Percentiles rank a stretch among this genome's conserved stretches.
phyloP scores from a whole-genome alignment of 2,888 invertebrate species.

The Endotricha flammealis region DNA sequence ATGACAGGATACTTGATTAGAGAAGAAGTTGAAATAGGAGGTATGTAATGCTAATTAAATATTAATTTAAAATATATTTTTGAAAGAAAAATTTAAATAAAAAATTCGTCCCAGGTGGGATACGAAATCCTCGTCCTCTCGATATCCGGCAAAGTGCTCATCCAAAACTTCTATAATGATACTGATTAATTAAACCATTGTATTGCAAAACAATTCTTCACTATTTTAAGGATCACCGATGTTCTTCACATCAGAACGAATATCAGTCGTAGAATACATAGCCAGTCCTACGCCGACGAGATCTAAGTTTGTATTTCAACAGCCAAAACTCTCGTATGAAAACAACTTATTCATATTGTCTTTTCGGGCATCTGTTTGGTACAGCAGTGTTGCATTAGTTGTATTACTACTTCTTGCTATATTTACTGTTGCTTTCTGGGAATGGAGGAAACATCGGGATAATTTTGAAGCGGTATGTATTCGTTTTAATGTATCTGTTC shows the following conservation, averaged over 20 bases:
- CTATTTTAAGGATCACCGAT: constrained; percentile 76
- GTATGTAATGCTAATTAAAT: constrained; percentile 38
- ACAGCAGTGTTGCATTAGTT: constrained; percentile 68
- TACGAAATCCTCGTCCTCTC: no score
- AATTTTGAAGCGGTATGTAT: constrained; percentile 24
- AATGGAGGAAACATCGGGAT: constrained; percentile 49
- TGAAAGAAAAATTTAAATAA: no score
- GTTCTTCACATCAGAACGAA: constrained; percentile 80
- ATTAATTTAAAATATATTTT: no score
- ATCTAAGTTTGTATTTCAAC: constrained; percentile 84
- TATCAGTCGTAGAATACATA: constrained; percentile 81
- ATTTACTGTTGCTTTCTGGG: constrained; percentile 53
- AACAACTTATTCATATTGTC: constrained; percentile 84
- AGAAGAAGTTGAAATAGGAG: constrained; percentile 80
- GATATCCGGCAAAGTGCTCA: no score
- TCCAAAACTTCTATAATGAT: no score
- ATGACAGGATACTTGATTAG: constrained; percentile 80
- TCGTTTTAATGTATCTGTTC: no score
- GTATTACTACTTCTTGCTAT: constrained; percentile 59
- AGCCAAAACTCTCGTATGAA: constrained; percentile 84
- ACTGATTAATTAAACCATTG: no score
- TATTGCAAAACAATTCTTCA: no score
- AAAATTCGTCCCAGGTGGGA: no score
- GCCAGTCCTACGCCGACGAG: constrained; percentile 82
- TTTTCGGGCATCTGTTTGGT: constrained; percentile 82